Evolutionary conservation across 2,113 vertebrate genomes (phyloP).

Genomic region (Promerops cafer): DNA sequence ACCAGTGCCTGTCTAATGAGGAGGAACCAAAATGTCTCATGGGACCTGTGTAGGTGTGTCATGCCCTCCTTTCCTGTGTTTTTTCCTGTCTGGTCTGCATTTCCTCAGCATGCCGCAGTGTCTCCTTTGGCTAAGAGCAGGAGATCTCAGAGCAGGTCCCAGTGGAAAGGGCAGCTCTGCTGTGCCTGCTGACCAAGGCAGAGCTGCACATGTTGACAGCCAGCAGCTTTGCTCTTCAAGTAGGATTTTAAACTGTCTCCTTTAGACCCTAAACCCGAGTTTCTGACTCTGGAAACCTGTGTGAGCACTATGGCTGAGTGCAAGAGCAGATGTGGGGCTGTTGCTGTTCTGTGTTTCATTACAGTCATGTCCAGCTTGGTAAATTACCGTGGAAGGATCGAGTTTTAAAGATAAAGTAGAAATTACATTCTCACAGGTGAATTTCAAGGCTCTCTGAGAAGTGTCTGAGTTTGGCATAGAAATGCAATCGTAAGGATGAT

Average conservation of each 20-base stretch:
- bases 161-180: neutral
- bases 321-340: neutral
- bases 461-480: neutral
- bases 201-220: neutral
- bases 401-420: neutral
- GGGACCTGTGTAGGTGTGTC: neutral
- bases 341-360: neutral
- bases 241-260: neutral
- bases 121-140: neutral
- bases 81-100: neutral
- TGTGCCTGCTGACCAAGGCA: accelerated
- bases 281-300: neutral
- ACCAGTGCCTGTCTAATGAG: neutral
- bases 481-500: neutral
- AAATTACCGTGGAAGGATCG: neutral
- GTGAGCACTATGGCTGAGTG: neutral
- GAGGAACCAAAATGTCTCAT: neutral
- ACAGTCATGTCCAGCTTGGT: neutral
- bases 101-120: neutral
- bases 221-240: neutral
- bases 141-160: neutral
- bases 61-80: neutral
- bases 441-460: neutral
- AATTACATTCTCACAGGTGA: neutral
- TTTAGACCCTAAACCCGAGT: neutral